Evolutionary conservation across 2,113 vertebrate species (phyloP).

Genomic region (Raja brachyura): DNA sequence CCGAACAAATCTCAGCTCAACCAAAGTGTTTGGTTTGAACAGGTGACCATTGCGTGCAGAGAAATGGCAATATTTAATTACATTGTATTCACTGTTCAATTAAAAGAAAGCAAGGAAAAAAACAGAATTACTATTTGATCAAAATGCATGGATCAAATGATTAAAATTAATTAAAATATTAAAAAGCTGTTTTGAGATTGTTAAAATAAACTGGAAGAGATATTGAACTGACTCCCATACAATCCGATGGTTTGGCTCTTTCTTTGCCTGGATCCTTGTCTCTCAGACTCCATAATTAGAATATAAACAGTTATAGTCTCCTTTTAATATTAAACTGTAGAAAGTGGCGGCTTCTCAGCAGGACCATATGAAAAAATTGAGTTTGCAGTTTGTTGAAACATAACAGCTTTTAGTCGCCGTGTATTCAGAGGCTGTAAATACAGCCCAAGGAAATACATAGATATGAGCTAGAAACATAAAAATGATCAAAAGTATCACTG

Average conservation of each 20-base stretch:
- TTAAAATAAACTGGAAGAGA: not conserved
- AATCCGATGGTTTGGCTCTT: constrained; percentile 3
- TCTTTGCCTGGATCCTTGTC: constrained; percentile 25
- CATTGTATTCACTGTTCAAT: not conserved
- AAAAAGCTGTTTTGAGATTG: constrained; percentile 16
- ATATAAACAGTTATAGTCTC: not conserved
- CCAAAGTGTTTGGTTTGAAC: not conserved
- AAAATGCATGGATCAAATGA: not conserved
- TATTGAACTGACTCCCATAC: not conserved
- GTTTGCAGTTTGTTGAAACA: not conserved
- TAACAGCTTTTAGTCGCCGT: not conserved
- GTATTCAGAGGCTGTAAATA: not conserved
- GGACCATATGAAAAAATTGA: constrained; percentile 21
- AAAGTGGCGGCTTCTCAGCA: not conserved
- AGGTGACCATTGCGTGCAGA: not conserved
- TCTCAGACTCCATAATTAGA: not conserved
- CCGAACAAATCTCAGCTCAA: not conserved
- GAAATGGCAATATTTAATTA: not conserved
- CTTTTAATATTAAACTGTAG: not conserved
- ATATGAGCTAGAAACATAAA: not conserved
- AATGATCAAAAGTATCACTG: not conserved
- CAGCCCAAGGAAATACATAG: not conserved
- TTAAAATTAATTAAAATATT: not conserved
- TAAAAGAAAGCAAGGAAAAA: not conserved
- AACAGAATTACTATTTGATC: not conserved